Percentiles rank a stretch among this genome's conserved stretches.
phyloP scores from a whole-genome alignment of 1,140 invertebrate genomes.

The Lutraria rhynchaena region DNA sequence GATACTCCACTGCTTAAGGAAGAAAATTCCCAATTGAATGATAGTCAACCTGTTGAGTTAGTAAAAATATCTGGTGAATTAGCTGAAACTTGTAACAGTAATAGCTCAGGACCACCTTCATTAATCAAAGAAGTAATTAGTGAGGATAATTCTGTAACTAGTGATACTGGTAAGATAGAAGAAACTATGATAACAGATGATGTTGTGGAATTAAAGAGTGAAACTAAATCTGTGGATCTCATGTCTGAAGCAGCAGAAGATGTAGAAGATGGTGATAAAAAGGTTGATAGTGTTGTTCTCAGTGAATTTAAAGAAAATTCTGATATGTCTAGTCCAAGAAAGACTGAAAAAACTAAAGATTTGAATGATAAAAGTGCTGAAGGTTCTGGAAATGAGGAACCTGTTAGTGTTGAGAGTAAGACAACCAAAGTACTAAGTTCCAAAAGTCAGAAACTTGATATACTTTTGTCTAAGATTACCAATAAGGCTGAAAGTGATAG shows the following conservation, averaged over 20 bases:
- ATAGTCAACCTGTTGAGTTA: slow-evolving; percentile 13
- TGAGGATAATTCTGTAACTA: slow-evolving; percentile 32
- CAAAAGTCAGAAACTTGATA: slow-evolving; percentile 45
- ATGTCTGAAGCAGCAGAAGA: neutral
- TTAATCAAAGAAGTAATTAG: slow-evolving; percentile 23
- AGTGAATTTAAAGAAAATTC: neutral
- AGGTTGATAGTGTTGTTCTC: neutral
- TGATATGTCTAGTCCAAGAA: neutral
- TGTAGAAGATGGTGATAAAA: neutral
- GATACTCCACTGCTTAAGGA: neutral
- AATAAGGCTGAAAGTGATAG: slow-evolving; percentile 49
- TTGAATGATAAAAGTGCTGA: neutral
- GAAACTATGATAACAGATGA: slow-evolving; percentile 18
- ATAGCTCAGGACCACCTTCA: slow-evolving; percentile 37
- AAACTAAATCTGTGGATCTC: neutral
- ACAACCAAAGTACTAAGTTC: neutral
- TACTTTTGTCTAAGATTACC: slow-evolving; percentile 45
- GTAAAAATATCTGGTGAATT: neutral
- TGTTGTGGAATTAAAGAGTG: neutral
- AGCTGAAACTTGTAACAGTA: neutral
- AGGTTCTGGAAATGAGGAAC: neutral
- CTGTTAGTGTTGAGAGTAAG: neutral
- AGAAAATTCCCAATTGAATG: neutral
- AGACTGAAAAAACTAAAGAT: neutral
- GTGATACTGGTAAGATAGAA: slow-evolving; percentile 1